Percentiles rank a stretch among this genome's conserved stretches.
phyloP scores from a whole-genome alignment of 2,888 invertebrate genomes.

The Torymus texanus region DNA sequence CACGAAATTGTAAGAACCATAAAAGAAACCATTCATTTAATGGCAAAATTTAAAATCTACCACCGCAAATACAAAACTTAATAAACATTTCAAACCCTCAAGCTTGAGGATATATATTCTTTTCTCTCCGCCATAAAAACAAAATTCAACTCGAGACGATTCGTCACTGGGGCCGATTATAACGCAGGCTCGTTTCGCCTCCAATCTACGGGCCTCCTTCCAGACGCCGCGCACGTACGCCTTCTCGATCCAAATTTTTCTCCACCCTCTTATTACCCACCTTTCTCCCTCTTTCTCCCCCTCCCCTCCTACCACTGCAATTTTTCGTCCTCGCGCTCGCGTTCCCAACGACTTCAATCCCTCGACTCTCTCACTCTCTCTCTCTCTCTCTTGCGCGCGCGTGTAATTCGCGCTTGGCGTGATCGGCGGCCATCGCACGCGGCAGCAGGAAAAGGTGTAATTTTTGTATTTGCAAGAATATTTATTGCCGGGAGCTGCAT shows the following conservation, averaged over 20 bases:
- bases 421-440: slow-evolving; percentile 67
- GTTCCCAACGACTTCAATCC: slow-evolving; percentile 11
- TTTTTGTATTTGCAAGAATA: slow-evolving; percentile 73
- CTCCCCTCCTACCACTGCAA: background rate
- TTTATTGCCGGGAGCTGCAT: slow-evolving; percentile 70
- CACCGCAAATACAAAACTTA: too few relatives aligned
- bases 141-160: too few relatives aligned
- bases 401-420: slow-evolving; percentile 63
- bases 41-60: too few relatives aligned
- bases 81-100: too few relatives aligned
- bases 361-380: background rate
- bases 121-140: too few relatives aligned
- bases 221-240: background rate
- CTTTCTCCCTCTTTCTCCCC: background rate
- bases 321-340: slow-evolving; percentile 33
- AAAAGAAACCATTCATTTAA: too few relatives aligned
- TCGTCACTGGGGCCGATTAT: too few relatives aligned
- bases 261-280: slow-evolving; percentile 46
- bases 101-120: too few relatives aligned
- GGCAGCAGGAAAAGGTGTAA: slow-evolving; percentile 63
- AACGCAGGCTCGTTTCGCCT: too few relatives aligned
- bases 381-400: background rate
- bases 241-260: slow-evolving; percentile 46
- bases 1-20: too few relatives aligned
- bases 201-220: background rate